Conservation (phyloP, 2,888 invertebrate genomes). For the Uropetala carovei region DNA sequence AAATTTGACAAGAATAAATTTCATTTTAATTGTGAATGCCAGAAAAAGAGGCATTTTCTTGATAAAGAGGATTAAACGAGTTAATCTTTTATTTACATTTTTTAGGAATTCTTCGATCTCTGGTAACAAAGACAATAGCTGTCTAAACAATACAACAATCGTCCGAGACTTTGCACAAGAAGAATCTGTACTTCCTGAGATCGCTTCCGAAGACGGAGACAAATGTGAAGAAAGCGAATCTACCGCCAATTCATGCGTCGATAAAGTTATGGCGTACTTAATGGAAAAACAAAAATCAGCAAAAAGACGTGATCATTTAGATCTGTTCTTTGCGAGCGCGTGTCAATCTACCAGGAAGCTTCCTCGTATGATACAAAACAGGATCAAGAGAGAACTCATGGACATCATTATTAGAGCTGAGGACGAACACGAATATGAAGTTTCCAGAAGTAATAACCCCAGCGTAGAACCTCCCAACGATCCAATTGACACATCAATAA, state of each 20-base stretch:
- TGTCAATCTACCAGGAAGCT: conserved; percentile 26
- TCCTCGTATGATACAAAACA: neutral
- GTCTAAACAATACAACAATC: no score
- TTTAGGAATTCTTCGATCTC: no score
- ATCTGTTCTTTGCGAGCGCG: conserved; percentile 27
- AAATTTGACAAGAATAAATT: neutral
- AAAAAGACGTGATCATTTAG: neutral
- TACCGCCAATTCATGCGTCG: neutral
- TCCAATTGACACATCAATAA: no score
- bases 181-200: no score
- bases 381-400: conserved; percentile 20
- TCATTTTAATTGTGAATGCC: neutral
- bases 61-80: neutral
- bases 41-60: no score
- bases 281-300: neutral
- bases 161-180: no score
- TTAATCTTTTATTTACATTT: no score
- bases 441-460: neutral
- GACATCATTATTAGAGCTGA: conserved; percentile 19
- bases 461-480: no score
- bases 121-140: no score
- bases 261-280: neutral
- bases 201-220: no score
- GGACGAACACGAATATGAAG: conserved; percentile 4
- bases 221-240: neutral